Evolutionary conservation across 2,113 vertebrate genomes (phyloP).

Genomic region (Cheirogaleus medius): DNA sequence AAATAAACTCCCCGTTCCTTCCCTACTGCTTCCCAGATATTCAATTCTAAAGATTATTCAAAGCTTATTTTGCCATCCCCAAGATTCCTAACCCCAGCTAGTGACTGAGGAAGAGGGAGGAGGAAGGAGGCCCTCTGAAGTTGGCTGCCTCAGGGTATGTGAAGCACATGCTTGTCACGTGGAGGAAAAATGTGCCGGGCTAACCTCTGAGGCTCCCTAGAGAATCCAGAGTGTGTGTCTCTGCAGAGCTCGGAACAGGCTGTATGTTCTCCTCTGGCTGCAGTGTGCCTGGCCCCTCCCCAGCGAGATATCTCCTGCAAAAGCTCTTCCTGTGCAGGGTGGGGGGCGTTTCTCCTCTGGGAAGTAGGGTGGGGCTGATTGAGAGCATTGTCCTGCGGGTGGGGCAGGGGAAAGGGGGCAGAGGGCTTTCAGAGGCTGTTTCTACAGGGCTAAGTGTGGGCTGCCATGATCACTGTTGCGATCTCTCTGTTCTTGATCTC

Average conservation of each 20-base stretch:
- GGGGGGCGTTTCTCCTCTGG: constrained; percentile 75
- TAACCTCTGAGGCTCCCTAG: constrained; percentile 67
- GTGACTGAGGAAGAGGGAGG: not conserved
- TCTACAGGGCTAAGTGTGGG: not conserved
- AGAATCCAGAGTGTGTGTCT: constrained; percentile 70
- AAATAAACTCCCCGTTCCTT: constrained; percentile 68
- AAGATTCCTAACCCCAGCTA: not conserved
- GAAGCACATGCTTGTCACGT: constrained; percentile 45
- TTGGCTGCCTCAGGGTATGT: not conserved
- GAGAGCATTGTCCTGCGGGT: constrained; percentile 66
- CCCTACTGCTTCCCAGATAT: constrained; percentile 66
- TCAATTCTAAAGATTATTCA: constrained; percentile 35
- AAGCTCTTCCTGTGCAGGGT: constrained; percentile 75
- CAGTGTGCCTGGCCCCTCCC: constrained; percentile 75
- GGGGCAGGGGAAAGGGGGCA: not conserved
- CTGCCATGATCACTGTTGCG: not conserved
- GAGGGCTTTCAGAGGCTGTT: not conserved
- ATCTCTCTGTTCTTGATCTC: constrained; percentile 35
- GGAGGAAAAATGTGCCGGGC: constrained; percentile 44
- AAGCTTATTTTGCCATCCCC: not conserved
- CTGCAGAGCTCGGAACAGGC: constrained; percentile 71
- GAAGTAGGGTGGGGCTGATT: constrained; percentile 64
- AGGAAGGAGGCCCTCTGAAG: not conserved
- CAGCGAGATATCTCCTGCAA: constrained; percentile 74
- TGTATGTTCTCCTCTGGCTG: constrained; percentile 71